Evolutionary conservation across 2,797 vertebrate species (phyloP), one percentile per base, ranked within the genome.

Genomic region (Hafferia zeledoni): DNA sequence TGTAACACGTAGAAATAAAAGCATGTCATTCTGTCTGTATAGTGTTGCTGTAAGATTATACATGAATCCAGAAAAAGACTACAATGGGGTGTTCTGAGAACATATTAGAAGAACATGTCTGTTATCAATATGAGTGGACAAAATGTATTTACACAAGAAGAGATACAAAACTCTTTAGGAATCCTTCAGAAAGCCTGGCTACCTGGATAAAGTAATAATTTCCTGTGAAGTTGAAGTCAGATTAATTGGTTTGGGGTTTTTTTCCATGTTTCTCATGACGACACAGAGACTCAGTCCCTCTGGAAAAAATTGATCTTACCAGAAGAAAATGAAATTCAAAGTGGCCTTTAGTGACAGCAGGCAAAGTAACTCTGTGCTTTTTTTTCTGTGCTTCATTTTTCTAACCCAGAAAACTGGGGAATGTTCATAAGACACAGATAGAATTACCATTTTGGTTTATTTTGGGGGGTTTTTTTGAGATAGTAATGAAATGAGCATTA

Each of bases 241-340:
- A 1, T 65, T 47, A 41, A 3, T 11, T 53, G 37, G 17, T 47
- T 47, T 52, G 8, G 2, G 0, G 0, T 25, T 37, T 18, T 18
- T 35, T 35, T 17, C 0, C 10, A 30, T 2, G 2, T 61, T 55
- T 57, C 41, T 43, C 7, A 4, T 46, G 15, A 35, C 17, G 22
- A 63, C 24, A 65, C 5, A 60, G 30, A 85, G 14, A 63, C 43
- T 43, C 16, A 30, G 5, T 37, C 19, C 23, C 6, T 37, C 35
- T 35, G 3, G 55, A 57, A 86, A 60, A 86, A 70, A 23, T 5
- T 20, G 11, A 6, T 74, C 24, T 80, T 44, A 20, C 8, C 7
- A 52, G 31, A 60, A 10, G 30, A 69, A 80, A 80, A 72, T 65
- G 0, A 69, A 90, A 69, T 83, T 65, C n/a, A 10, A 69, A 72